Evolutionary conservation across 2,888 invertebrate genomes (phyloP).

Genomic region (Operophtera brumata): DNA sequence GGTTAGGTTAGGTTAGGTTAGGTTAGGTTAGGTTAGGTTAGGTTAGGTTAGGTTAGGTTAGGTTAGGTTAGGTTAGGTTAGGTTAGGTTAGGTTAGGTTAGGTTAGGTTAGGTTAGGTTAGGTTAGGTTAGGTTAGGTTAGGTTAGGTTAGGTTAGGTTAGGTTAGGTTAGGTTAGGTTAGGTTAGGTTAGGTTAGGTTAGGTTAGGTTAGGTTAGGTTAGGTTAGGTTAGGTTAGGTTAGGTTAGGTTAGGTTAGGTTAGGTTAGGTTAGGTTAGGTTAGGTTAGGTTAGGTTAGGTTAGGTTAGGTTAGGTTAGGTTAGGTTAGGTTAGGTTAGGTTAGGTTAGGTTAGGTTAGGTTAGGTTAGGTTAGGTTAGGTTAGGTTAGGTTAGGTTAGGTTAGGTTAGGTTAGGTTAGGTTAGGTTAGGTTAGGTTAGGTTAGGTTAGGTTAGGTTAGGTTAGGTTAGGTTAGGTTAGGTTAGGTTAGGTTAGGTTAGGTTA

Average conservation of each 20-base stretch:
- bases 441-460: constrained; percentile 25
- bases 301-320: constrained; percentile 21
- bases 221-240: constrained; percentile 26
- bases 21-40: too few relatives aligned
- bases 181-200: too few relatives aligned
- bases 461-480: constrained; percentile 23
- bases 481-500: constrained; percentile 25
- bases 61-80: too few relatives aligned
- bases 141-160: too few relatives aligned
- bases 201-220: constrained; percentile 39
- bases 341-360: constrained; percentile 23
- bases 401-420: constrained; percentile 25
- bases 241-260: constrained; percentile 13
- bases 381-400: constrained; percentile 22
- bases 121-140: too few relatives aligned
- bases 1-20: too few relatives aligned
- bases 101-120: too few relatives aligned
- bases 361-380: constrained; percentile 24
- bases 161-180: too few relatives aligned
- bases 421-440: constrained; percentile 27
- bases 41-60: too few relatives aligned
- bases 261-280: constrained; percentile 17
- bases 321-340: constrained; percentile 21
- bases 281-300: constrained; percentile 17
- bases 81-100: too few relatives aligned